Conservation (phyloP, 2,888 invertebrate species). For the Pelosia muscerda region DNA sequence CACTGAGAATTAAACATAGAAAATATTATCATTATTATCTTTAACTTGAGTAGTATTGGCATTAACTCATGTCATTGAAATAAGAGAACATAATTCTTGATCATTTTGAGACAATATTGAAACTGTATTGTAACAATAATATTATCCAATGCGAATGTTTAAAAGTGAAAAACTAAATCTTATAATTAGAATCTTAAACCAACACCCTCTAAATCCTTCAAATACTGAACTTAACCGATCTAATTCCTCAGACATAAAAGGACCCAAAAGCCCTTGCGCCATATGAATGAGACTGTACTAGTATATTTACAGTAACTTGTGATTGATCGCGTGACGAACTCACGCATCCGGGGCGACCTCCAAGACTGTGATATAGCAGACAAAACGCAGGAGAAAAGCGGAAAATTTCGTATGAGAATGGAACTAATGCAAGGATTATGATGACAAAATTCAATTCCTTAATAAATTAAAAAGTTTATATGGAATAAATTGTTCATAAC, state of each 20-base stretch:
- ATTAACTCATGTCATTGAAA: not conserved
- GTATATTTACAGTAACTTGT: not conserved
- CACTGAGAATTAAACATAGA: constrained; percentile 38
- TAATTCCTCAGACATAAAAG: not conserved
- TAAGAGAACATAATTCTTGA: no score
- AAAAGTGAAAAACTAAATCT: no score
- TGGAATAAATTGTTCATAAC: constrained; percentile 4
- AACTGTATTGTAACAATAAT: no score
- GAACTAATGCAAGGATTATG: no score
- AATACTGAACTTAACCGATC: not conserved
- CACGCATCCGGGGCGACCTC: no score
- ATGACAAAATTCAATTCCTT: not conserved
- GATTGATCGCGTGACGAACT: no score
- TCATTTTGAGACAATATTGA: no score
- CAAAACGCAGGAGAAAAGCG: no score
- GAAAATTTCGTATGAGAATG: no score
- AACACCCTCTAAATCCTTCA: not conserved
- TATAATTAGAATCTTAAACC: not conserved
- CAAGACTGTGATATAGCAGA: no score
- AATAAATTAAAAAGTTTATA: constrained; percentile 12
- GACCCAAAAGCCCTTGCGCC: not conserved
- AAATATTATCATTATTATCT: constrained; percentile 30
- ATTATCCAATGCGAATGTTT: no score
- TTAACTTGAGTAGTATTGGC: constrained; percentile 17
- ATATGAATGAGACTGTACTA: not conserved